Conservation (phyloP, 2,888 invertebrate species). For the Schizaphis graminum region DNA sequence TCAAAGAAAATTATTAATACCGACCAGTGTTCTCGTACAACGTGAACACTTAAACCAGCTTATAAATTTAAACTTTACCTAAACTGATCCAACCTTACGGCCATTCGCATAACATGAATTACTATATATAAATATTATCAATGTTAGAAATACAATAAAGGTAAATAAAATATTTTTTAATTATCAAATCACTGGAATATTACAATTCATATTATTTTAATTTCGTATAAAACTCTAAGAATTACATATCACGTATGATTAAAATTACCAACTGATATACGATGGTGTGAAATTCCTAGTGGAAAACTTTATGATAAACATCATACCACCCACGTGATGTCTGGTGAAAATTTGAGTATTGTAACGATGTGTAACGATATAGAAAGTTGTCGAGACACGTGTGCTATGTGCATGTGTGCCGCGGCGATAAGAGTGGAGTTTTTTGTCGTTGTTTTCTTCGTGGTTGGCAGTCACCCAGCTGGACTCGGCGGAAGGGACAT, state of each 20-base stretch:
- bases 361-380: background rate
- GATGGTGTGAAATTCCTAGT: background rate
- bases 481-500: background rate
- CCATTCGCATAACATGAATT: background rate
- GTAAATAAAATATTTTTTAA: background rate
- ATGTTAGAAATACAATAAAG: background rate
- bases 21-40: background rate
- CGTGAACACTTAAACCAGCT: background rate
- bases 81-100: background rate
- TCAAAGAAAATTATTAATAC: background rate
- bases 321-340: background rate
- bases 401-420: background rate
- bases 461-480: constrained; percentile 15
- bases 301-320: background rate
- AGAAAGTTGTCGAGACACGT: background rate
- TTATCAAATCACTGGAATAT: background rate
- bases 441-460: background rate
- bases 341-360: background rate
- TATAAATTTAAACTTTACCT: background rate
- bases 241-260: background rate
- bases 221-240: background rate
- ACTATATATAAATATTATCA: background rate
- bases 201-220: background rate
- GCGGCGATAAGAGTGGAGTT: background rate
- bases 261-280: background rate